Conservation (phyloP, 2,888 invertebrate species). For the Megalurothrips usitatus region DNA sequence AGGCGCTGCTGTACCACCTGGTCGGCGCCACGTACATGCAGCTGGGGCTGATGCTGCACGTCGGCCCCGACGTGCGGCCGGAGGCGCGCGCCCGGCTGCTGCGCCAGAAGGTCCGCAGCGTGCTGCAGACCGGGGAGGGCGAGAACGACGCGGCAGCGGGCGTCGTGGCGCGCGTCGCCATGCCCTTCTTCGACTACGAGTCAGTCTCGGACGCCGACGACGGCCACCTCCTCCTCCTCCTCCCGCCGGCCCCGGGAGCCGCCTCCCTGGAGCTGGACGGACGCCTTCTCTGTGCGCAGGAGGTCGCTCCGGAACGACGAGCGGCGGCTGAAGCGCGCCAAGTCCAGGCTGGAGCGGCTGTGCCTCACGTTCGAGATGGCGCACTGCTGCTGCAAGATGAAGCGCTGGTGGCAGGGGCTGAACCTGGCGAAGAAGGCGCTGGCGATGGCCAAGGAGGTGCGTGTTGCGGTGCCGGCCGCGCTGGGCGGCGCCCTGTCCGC, state of each 20-base stretch:
- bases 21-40: conserved; percentile 43
- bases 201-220: neutral
- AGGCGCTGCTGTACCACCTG: conserved; percentile 6
- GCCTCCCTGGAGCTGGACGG: too few species aligned
- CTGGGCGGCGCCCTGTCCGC: too few species aligned
- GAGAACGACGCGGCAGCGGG: conserved; percentile 41
- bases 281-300: neutral
- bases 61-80: conserved; percentile 41
- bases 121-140: conserved; percentile 43
- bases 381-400: conserved; percentile 45
- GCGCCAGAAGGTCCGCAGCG: conserved; percentile 40
- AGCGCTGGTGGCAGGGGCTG: conserved; percentile 40
- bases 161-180: conserved; percentile 36
- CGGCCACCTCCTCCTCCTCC: too few species aligned
- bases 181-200: conserved; percentile 15
- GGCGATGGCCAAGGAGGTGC: conserved; percentile 43
- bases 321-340: conserved; percentile 41
- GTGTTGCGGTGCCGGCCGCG: too few species aligned
- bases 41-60: conserved; percentile 42
- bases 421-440: conserved; percentile 45
- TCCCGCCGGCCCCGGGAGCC: too few species aligned
- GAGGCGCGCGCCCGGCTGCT: conserved; percentile 41
- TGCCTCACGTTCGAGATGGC: conserved; percentile 51
- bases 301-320: conserved; percentile 43
- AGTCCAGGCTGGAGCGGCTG: conserved; percentile 45